Evolutionary conservation across 2,888 invertebrate species (phyloP), one percentile per base, ranked within the genome.

Genomic region (Heteropelma amictum): DNA sequence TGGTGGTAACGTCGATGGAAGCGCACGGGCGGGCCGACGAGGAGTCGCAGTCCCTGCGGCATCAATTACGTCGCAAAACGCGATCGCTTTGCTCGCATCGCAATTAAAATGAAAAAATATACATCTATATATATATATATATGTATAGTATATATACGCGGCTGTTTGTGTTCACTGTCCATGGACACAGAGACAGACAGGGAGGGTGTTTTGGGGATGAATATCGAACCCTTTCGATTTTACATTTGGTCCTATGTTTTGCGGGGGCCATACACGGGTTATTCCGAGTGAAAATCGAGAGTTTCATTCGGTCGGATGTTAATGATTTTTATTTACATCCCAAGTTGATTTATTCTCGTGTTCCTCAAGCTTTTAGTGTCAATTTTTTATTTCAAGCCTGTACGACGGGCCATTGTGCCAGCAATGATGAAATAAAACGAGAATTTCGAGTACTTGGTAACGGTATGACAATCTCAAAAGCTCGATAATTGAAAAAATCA

Each of bases 31-130:
- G 56, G 63, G 69, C 28, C 38, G 69, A 30, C 26, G 63, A 28
- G 73, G 54, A 67, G 65, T 45, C 51, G 45, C 72, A 69, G 79
- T 80, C 84, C 85, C 85, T 78, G 80, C 79, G 83, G 83, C 82
- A 81, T 84, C 82, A 83, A 83, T 82, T 84, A 83, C 81, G 78
- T 73, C 74, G 67, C 73, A 76, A 77, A 77, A 61, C 79, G 77
- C 74, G 77, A 72, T 53, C 72, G 77, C 76, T 67, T 77, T 74
- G 76, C 69, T 68, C 72, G 65, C 69, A 82, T 85, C 78, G 81
- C 81, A 84, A 85, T 85, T 83, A 84, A 84, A 84, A 83, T 82
- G 81, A 79, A 81, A 83, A 85, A 83, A 81, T 33, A 45, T 28
- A 23, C 3, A 21, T 45, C 3, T 30, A 53, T 14, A 23, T 23